Evolutionary conservation across 1,140 invertebrate genomes (phyloP), one percentile per base, ranked within the genome.

Genomic region (Dreissena rostriformis): DNA sequence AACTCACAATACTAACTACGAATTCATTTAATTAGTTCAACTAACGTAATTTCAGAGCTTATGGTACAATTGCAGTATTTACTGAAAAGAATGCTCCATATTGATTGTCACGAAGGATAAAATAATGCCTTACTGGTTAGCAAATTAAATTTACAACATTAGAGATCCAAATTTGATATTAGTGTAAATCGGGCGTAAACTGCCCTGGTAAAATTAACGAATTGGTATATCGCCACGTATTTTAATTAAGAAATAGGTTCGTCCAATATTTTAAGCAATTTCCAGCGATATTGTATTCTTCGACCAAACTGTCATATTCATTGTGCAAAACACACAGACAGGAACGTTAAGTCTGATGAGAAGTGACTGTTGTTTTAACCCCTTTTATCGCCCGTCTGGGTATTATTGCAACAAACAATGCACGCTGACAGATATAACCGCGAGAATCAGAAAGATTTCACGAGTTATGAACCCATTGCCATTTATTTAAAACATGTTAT

Each of bases 231-330:
- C 39, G 39, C 2, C 57, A n/a, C 2, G 22, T 61, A n/a, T 11
- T 82, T 82, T 82, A 82, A 82, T 82, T 82, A 73, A 68, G 71
- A 82, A 82, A 82, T 82, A 82, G 57, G 75, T 82, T 82, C 67
- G 66, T 63, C 17, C 80, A 82, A 82, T 82, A 55, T 61, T 74
- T 61, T 14, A 12, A 75, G 63, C 15, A 24, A 61, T 51, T 72
- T 51, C 24, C 73, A 61, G 75, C 75, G 74, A 73, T 53, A 82
- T 72, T 53, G 71, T 49, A 49, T 53, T 73, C 75, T 67, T 75
- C 55, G 67, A 67, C 39, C 39, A 39, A 39, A 8, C 39, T 2
- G 39, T 68, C 80, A 67, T n/a, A 67, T 82, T 82, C 75, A 75
- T 82, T 74, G 61, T 75, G 22, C 68, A 82, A 82, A 82, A 75